Evolutionary conservation across 2,888 invertebrate species (phyloP).

Genomic region (Agapostemon virescens): DNA sequence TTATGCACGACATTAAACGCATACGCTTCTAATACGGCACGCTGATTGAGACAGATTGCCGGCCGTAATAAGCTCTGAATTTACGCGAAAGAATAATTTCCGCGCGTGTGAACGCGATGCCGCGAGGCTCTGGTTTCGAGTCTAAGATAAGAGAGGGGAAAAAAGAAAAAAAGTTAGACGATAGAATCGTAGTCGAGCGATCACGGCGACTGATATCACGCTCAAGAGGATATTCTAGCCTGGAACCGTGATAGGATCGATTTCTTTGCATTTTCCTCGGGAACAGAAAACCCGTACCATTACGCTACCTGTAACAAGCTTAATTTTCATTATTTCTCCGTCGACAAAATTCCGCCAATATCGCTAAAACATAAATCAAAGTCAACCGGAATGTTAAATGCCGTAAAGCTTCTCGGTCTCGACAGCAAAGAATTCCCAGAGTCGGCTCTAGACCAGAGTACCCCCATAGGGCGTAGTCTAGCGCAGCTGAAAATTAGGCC

Average conservation of each 20-base stretch:
- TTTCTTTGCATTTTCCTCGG: neutral
- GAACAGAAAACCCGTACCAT: neutral
- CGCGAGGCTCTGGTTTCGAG: constrained; percentile 16
- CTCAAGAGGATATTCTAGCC: constrained; percentile 4
- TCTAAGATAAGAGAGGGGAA: constrained; percentile 11
- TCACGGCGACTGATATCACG: neutral
- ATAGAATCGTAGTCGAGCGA: neutral
- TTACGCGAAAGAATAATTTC: constrained; percentile 50
- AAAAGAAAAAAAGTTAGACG: neutral
- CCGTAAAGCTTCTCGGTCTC: too few species aligned
- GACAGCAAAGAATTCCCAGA: neutral
- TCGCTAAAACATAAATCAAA: neutral
- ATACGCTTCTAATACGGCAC: constrained; percentile 51
- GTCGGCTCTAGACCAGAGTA: neutral
- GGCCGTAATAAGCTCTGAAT: constrained; percentile 45
- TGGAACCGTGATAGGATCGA: neutral
- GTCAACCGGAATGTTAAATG: neutral
- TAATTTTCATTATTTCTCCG: neutral
- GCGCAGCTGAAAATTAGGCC: neutral
- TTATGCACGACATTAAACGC: constrained; percentile 52
- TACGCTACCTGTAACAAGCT: neutral
- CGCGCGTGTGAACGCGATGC: constrained; percentile 22
- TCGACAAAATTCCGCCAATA: neutral
- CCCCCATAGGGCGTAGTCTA: neutral
- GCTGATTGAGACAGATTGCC: constrained; percentile 49